Conservation (phyloP, 2,888 invertebrate genomes). For the Aspidiotus rigidus region DNA sequence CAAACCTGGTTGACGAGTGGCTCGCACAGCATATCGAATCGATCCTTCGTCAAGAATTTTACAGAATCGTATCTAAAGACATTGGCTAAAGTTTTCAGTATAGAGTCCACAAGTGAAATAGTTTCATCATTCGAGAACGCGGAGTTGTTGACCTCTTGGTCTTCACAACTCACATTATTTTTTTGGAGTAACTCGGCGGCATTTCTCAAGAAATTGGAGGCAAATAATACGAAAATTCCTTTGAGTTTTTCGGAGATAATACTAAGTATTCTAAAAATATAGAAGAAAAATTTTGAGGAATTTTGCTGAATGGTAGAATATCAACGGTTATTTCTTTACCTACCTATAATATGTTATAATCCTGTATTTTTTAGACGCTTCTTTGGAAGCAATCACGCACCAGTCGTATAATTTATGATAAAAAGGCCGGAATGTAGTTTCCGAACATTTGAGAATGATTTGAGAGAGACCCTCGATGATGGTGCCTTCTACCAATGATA, state of each 20-base stretch:
- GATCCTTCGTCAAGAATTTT: constrained; percentile 71
- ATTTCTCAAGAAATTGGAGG: constrained; percentile 73
- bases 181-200: constrained; percentile 61
- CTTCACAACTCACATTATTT: constrained; percentile 56
- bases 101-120: constrained; percentile 56
- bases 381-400: constrained; percentile 57
- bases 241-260: constrained; percentile 72
- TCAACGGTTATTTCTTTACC: constrained; percentile 31
- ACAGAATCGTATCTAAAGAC: constrained; percentile 76
- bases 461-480: constrained; percentile 68
- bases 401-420: constrained; percentile 81
- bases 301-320: background rate
- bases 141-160: constrained; percentile 36
- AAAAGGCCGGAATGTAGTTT: constrained; percentile 77
- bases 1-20: constrained; percentile 74
- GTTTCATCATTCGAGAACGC: constrained; percentile 23
- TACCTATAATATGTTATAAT: constrained; percentile 72
- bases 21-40: constrained; percentile 74
- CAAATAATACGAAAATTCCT: constrained; percentile 82
- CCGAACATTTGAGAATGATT: constrained; percentile 77
- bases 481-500: constrained; percentile 57
- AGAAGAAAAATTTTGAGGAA: constrained; percentile 26
- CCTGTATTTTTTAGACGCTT: constrained; percentile 51
- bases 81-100: constrained; percentile 63
- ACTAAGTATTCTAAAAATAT: constrained; percentile 54